Evolutionary conservation across 2,797 vertebrate genomes (phyloP), one percentile per base, ranked within the genome.

Genomic region (Enteromius unitaeniatus): DNA sequence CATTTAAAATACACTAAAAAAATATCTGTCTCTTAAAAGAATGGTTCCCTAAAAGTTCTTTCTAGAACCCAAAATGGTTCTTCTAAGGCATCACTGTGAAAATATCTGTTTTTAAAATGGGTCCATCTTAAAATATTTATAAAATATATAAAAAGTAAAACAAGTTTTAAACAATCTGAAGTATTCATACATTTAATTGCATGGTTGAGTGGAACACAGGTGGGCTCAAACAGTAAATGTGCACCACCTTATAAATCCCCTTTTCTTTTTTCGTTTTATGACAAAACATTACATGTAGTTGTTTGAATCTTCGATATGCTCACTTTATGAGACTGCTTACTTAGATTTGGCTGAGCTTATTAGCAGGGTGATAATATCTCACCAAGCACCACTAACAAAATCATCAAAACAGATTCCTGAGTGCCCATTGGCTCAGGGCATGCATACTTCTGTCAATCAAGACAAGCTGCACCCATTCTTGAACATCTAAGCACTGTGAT

Each of bases 401-500:
- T 17, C 13, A 58, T 40, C 7, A 76, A 76, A 40, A 76, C 21
- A 5, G 13, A 76, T 40, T 76, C 34, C 21, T 42, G 21, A 13
- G 23, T 2, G 6, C 26, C n/a, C 7, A 23, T n/a, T 45, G 64
- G 62, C 78, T 79, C 62, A 68, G 14, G 13, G 47, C 31, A 68
- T 68, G 64, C 37, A 14, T 4, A 26, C 47, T 17, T 31, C 28
- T 11, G 9, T 37, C 40, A 11, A 5, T 82, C 53, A 64, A 74
- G 42, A 37, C 31, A 53, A 26, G 60, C 45, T 82, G 45, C 45
- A 3, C 45, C 72, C 62, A 53, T 14, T 82, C 23, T 37, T 74
- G 14, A 14, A 51, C 19, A 82, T 15, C 28, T 40, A 47, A 47
- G 21, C 70, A n/a, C 28, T 17, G 21, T 51, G 55, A 74, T 82